phyloP scores from a whole-genome alignment of 2,888 invertebrate genomes.

The Apocheima hispidaria region DNA sequence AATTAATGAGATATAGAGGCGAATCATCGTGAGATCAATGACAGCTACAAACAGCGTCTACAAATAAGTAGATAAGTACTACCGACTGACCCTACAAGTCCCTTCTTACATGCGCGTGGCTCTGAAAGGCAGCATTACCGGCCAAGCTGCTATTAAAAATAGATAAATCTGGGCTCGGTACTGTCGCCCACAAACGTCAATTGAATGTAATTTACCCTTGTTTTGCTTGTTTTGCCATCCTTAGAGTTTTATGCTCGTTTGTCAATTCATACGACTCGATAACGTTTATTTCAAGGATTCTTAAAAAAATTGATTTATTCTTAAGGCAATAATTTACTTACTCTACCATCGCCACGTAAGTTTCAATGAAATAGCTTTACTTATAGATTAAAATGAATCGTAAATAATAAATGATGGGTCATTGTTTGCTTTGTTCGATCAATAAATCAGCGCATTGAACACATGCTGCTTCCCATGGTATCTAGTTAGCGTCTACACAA shows the following conservation, averaged over 20 bases:
- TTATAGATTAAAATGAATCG: background rate
- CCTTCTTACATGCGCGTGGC: constrained; percentile 33
- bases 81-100: constrained; percentile 16
- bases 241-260: constrained; percentile 4
- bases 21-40: background rate
- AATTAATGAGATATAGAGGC: background rate
- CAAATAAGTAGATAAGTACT: background rate
- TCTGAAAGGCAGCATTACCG: constrained; percentile 41
- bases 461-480: constrained; percentile 21
- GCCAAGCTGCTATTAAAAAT: constrained; percentile 52
- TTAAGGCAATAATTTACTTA: background rate
- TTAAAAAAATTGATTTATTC: no score
- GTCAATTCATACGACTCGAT: background rate
- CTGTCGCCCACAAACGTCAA: constrained; percentile 36
- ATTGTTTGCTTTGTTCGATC: constrained; percentile 20
- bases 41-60: background rate
- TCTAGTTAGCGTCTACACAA: constrained; percentile 7
- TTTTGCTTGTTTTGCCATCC: constrained; percentile 14
- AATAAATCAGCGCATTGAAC: constrained; percentile 12
- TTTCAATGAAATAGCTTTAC: background rate
- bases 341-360: background rate
- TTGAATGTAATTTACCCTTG: constrained; percentile 30
- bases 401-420: background rate
- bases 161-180: constrained; percentile 46
- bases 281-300: background rate